Percentiles rank a stretch among this genome's conserved stretches.
These are phyloP conservation scores for Cephalotes varians DNA, from an alignment of 2,888 invertebrate species.

Conservation along the genomic window DNA sequence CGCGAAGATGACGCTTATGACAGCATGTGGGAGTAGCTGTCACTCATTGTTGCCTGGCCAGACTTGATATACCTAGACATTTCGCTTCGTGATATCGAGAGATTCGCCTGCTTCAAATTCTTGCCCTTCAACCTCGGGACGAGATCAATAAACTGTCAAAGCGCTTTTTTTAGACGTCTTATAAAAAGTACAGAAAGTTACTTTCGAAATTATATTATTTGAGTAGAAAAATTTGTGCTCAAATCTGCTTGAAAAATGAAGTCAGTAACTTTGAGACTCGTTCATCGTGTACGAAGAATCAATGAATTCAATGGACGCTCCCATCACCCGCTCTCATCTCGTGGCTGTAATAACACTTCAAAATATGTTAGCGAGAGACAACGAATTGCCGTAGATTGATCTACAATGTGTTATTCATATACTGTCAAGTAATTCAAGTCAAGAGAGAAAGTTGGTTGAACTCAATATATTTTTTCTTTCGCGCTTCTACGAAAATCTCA, in stretches of 20 bases:
- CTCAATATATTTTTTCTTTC: background rate
- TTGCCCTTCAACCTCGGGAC: constrained; percentile 66
- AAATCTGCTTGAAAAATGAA: constrained; percentile 48
- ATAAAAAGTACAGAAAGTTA: background rate
- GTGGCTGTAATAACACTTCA: constrained; percentile 46
- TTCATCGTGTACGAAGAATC: constrained; percentile 54
- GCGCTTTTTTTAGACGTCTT: background rate
- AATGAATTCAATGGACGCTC: constrained; percentile 56
- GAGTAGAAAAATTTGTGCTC: constrained; percentile 27
- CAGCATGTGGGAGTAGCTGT: constrained; percentile 85
- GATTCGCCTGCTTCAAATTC: constrained; percentile 65
- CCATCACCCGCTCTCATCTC: constrained; percentile 17
- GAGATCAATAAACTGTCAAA: constrained; percentile 59
- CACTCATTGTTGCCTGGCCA: constrained; percentile 83
- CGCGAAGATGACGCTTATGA: constrained; percentile 81
- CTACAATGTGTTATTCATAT: constrained; percentile 39
- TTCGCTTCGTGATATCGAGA: constrained; percentile 71
- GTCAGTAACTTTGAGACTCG: constrained; percentile 37
- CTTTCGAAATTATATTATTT: background rate
- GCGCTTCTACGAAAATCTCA: constrained; percentile 1
- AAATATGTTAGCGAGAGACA: constrained; percentile 49
- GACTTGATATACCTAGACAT: constrained; percentile 78
- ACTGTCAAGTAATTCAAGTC: constrained; percentile 3
- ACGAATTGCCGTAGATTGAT: constrained; percentile 58
- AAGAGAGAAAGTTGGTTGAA: constrained; percentile 13